Conservation (phyloP, 2,888 invertebrate genomes). For the Synanthedon vespiformis region DNA sequence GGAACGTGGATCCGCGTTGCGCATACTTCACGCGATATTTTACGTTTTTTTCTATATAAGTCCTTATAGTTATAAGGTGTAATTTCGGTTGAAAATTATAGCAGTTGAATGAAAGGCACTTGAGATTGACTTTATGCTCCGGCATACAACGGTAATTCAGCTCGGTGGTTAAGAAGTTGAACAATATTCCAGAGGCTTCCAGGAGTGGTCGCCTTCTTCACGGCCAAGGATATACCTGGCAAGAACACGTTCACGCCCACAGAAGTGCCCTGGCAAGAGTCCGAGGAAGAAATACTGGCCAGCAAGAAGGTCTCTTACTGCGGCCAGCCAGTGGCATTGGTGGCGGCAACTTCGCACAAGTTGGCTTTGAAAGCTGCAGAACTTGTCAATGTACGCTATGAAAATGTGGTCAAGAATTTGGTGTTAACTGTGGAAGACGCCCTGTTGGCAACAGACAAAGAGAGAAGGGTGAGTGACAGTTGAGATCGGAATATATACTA, state of each 20-base stretch:
- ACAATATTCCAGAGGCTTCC: constrained; percentile 63
- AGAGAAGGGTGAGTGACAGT: constrained; percentile 33
- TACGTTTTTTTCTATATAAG: too few species aligned
- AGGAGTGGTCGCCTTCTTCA: constrained; percentile 75
- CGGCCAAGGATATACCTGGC: constrained; percentile 79
- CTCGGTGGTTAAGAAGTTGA: too few species aligned
- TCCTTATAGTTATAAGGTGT: too few species aligned
- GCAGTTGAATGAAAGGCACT: too few species aligned
- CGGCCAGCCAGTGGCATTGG: constrained; percentile 80
- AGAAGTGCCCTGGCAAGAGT: constrained; percentile 36
- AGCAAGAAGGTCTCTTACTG: constrained; percentile 70
- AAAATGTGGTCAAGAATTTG: constrained; percentile 44
- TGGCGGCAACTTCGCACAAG: constrained; percentile 74
- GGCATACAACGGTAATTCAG: too few species aligned
- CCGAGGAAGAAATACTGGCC: constrained; percentile 65
- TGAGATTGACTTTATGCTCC: too few species aligned
- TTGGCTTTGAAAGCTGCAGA: constrained; percentile 39
- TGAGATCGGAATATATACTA: too few species aligned
- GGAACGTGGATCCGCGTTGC: too few species aligned
- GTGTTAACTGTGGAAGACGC: constrained; percentile 62
- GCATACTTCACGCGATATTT: too few species aligned
- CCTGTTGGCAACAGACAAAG: constrained; percentile 50
- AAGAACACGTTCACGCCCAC: constrained; percentile 69
- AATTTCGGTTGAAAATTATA: too few species aligned
- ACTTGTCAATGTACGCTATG: constrained; percentile 68